Evolutionary conservation across 2,113 vertebrate genomes (phyloP).

Genomic region (Vulpes vulpes): DNA sequence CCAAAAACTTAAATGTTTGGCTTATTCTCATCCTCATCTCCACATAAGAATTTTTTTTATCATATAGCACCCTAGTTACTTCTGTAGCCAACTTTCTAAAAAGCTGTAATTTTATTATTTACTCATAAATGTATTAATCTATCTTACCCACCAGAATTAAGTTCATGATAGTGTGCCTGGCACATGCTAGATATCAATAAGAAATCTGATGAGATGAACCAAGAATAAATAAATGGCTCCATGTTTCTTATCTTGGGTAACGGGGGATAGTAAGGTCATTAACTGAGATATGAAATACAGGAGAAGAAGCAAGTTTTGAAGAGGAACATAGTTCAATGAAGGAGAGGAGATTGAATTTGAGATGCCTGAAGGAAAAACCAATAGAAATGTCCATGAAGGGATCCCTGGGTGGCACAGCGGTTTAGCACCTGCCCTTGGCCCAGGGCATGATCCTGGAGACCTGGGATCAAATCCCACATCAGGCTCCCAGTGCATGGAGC

Average conservation of each 20-base stretch:
- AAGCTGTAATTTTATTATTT: neutral
- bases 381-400: neutral
- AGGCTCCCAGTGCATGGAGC: no score
- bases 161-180: neutral
- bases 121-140: neutral
- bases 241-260: neutral
- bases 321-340: neutral
- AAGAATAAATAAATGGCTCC: neutral
- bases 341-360: neutral
- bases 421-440: no score
- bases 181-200: neutral
- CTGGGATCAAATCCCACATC: no score
- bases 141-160: neutral
- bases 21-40: neutral
- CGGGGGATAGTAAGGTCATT: neutral
- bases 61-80: neutral
- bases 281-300: neutral
- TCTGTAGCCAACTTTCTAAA: neutral
- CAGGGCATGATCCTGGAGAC: no score
- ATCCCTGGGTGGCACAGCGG: no score
- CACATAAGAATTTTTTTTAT: neutral
- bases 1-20: neutral
- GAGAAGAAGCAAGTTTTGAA: neutral
- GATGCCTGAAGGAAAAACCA: neutral
- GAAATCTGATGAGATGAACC: neutral